These are phyloP conservation scores for Trichogramma evanescens DNA, from an alignment of 2,888 invertebrate genomes.

Conservation along the genomic window DNA sequence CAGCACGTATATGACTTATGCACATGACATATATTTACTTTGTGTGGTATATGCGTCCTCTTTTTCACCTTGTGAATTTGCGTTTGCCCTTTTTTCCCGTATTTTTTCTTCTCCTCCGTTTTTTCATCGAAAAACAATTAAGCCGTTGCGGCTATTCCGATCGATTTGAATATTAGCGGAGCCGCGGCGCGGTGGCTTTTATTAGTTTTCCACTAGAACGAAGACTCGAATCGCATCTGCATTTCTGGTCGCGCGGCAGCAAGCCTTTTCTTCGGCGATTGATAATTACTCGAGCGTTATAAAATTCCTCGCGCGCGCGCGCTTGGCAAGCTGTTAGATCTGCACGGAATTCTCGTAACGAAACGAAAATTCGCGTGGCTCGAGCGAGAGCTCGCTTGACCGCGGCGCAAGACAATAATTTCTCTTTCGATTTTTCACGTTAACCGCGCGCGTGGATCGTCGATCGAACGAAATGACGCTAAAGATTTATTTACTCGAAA, in stretches of 20 bases:
- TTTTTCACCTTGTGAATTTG: neutral
- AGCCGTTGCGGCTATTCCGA: neutral
- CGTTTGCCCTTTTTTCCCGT: neutral
- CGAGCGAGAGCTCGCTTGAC: too few relatives aligned
- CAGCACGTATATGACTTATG: neutral
- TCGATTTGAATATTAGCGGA: neutral
- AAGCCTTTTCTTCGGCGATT: neutral
- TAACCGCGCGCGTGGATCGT: too few relatives aligned
- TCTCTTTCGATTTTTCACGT: too few relatives aligned
- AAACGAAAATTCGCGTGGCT: too few relatives aligned
- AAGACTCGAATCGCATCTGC: neutral
- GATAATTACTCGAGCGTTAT: slow-evolving; percentile 5
- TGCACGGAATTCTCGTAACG: too few relatives aligned
- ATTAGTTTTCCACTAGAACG: slow-evolving; percentile 15
- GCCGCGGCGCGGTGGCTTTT: neutral
- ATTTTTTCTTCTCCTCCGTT: neutral
- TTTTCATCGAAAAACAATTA: slow-evolving; percentile 13
- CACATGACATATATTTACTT: neutral
- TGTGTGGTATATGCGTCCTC: neutral
- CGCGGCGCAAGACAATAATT: too few relatives aligned
- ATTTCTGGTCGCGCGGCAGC: too few relatives aligned
- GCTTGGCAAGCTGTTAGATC: too few relatives aligned
- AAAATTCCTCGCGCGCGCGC: neutral
- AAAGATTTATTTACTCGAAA: too few relatives aligned
- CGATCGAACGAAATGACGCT: too few relatives aligned